Evolutionary conservation across 2,888 invertebrate species (phyloP).

Genomic region (Folsomia manolachei): DNA sequence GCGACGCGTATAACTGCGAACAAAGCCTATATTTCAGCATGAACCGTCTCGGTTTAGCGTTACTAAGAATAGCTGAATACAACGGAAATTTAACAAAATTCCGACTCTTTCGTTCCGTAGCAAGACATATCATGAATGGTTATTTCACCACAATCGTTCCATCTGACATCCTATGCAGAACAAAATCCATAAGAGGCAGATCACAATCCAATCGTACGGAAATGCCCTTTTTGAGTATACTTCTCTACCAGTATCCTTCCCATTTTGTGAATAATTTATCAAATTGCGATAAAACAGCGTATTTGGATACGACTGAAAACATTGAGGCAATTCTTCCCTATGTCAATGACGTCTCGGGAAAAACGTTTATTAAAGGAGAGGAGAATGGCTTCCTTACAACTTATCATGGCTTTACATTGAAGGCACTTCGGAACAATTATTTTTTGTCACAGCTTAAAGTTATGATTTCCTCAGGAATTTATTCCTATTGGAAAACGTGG

Average conservation of each 20-base stretch:
- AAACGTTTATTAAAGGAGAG: not conserved
- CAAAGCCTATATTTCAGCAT: too few species aligned
- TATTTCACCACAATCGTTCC: too few species aligned
- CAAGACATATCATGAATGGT: too few species aligned
- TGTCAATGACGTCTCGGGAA: not conserved
- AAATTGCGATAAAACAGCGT: not conserved
- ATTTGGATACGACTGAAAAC: not conserved
- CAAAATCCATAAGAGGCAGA: not conserved
- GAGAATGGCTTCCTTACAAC: not conserved
- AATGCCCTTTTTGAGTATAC: not conserved
- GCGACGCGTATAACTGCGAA: not conserved
- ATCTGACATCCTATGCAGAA: too few species aligned
- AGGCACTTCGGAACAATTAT: not conserved
- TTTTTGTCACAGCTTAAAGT: not conserved
- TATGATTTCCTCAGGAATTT: not conserved
- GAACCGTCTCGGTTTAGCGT: not conserved
- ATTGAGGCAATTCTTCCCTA: too few species aligned
- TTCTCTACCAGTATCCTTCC: not conserved
- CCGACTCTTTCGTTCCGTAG: not conserved
- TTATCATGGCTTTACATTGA: not conserved
- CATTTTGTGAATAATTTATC: not conserved
- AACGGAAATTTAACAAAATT: not conserved
- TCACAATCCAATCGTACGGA: not conserved
- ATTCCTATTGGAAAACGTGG: not conserved
- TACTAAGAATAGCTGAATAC: not conserved